These are phyloP conservation scores for Enteromius radiatus DNA, from an alignment of 2,797 vertebrate species.

Conservation along the genomic window DNA sequence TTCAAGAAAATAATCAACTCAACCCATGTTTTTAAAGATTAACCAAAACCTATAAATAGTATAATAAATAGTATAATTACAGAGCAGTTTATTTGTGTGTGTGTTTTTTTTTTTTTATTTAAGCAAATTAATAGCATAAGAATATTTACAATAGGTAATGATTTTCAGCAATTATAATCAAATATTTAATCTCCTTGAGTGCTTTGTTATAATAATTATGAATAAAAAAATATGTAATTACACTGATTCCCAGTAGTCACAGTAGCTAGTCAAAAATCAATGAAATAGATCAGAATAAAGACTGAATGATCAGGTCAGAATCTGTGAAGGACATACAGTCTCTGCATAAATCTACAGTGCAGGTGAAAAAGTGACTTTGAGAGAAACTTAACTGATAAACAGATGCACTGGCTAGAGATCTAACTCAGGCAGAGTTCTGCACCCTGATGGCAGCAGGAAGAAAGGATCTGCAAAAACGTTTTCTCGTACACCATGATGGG, in stretches of 20 bases:
- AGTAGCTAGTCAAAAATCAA: not conserved
- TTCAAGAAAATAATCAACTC: conserved; percentile 6
- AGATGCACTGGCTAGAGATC: conserved; percentile 26
- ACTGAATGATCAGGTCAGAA: not conserved
- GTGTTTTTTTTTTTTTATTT: not conserved
- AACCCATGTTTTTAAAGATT: not conserved
- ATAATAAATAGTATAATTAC: no score
- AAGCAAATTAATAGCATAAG: not conserved
- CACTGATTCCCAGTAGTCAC: not conserved
- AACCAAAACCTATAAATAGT: not conserved
- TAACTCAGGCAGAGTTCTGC: not conserved
- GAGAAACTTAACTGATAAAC: conserved; percentile 1
- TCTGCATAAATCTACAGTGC: not conserved
- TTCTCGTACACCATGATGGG: conserved; percentile 5
- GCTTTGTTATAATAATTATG: not conserved
- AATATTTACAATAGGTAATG: not conserved
- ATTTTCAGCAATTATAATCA: not conserved
- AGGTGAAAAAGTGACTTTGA: conserved; percentile 9
- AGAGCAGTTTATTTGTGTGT: no score
- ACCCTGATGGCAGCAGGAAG: conserved; percentile 23
- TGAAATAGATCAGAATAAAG: not conserved
- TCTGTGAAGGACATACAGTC: not conserved
- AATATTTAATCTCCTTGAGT: not conserved
- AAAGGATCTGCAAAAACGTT: conserved; percentile 30
- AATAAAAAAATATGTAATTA: not conserved